Conservation (phyloP, 2,888 invertebrate species). For the Ectropis crepuscularia region DNA sequence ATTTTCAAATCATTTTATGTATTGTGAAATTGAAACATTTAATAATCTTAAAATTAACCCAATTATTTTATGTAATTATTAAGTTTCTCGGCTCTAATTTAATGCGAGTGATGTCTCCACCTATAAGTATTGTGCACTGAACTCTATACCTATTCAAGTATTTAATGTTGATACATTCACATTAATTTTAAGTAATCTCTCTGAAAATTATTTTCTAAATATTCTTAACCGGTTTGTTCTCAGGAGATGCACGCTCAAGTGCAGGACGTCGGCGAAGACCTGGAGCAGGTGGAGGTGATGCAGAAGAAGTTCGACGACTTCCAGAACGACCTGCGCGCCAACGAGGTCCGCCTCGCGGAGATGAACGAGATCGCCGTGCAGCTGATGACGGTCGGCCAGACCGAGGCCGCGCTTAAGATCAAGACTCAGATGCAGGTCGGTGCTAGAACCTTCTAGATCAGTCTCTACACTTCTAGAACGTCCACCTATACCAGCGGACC, state of each 20-base stretch:
- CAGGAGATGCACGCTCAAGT: constrained; percentile 98
- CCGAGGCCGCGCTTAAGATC: constrained; percentile 99
- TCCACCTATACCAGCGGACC: neutral
- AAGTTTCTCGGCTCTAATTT: no score
- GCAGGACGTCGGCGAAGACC: constrained; percentile 98
- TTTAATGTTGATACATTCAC: no score
- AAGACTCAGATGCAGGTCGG: constrained; percentile 97
- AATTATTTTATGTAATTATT: no score
- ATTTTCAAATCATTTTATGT: no score
- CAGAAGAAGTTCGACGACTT: constrained; percentile 99
- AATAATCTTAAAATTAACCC: no score
- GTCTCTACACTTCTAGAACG: neutral
- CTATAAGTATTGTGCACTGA: no score
- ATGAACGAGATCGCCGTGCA: constrained; percentile 99
- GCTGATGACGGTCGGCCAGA: constrained; percentile 97
- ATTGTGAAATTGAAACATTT: no score
- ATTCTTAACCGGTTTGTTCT: constrained; percentile 1
- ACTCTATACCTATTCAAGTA: no score
- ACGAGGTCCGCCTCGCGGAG: constrained; percentile 98
- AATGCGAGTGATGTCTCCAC: no score
- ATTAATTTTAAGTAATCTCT: no score
- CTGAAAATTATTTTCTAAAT: no score
- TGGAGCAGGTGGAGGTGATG: constrained; percentile 99
- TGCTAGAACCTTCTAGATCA: constrained; percentile 1
- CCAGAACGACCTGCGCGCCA: constrained; percentile 98